Percentiles rank a stretch among this genome's conserved stretches.
Evolutionary conservation across 2,888 invertebrate genomes (phyloP).

Genomic region (Archaeoteleia sp.): DNA sequence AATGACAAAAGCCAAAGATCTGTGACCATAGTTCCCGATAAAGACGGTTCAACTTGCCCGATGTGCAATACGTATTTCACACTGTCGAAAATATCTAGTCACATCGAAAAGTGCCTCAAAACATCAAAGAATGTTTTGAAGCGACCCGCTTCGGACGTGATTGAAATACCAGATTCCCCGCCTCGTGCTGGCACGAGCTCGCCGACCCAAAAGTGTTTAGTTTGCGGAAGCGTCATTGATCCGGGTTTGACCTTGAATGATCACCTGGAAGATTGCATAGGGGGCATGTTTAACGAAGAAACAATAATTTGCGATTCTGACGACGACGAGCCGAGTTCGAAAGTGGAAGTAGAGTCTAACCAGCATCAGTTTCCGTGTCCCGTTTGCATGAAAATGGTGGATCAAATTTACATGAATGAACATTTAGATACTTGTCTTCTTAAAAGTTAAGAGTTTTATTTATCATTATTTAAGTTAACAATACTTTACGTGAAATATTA

Average conservation of each 20-base stretch:
- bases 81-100: slow-evolving; percentile 72
- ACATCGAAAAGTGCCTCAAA: slow-evolving; percentile 77
- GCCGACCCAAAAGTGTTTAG: slow-evolving; percentile 59
- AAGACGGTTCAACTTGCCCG: too few relatives aligned
- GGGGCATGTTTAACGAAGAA: slow-evolving; percentile 68
- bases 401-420: slow-evolving; percentile 77
- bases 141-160: slow-evolving; percentile 10
- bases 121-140: slow-evolving; percentile 63
- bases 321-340: slow-evolving; percentile 51
- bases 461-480: slow-evolving; percentile 11
- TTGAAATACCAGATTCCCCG: slow-evolving; percentile 31
- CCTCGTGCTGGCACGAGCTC: slow-evolving; percentile 22
- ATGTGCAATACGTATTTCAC: too few relatives aligned
- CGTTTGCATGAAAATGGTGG: slow-evolving; percentile 78
- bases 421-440: slow-evolving; percentile 78
- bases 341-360: slow-evolving; percentile 60
- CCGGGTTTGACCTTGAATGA: slow-evolving; percentile 70
- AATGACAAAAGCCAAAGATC: slow-evolving; percentile 7
- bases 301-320: slow-evolving; percentile 51
- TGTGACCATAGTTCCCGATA: too few relatives aligned
- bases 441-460: slow-evolving; percentile 23
- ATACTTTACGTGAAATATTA: slow-evolving; percentile 7
- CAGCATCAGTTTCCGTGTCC: slow-evolving; percentile 78
- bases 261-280: slow-evolving; percentile 74
- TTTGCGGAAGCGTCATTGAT: slow-evolving; percentile 61